Evolutionary conservation across 2,888 invertebrate species (phyloP).

Genomic region (Orthonevra nobilis): DNA sequence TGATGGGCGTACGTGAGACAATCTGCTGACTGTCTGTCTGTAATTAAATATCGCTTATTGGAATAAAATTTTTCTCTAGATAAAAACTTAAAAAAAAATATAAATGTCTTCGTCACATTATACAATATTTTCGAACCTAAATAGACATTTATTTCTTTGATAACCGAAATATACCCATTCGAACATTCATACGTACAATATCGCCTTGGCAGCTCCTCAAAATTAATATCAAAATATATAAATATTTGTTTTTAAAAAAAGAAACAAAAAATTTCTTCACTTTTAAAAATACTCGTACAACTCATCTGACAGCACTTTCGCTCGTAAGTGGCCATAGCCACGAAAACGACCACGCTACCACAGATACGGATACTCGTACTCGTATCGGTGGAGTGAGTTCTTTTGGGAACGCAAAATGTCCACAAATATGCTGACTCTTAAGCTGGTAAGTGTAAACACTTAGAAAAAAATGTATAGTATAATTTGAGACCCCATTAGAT

Average conservation of each 20-base stretch:
- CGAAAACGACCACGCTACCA: neutral
- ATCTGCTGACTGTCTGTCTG: conserved; percentile 36
- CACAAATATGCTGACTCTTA: conserved; percentile 72
- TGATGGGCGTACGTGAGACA: conserved; percentile 6
- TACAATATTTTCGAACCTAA: conserved; percentile 41
- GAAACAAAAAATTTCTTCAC: conserved; percentile 5
- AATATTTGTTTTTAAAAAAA: too few relatives aligned
- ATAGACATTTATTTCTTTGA: conserved; percentile 49
- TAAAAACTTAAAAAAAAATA: too few relatives aligned
- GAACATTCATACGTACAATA: conserved; percentile 11
- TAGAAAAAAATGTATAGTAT: conserved; percentile 21
- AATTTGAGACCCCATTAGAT: too few relatives aligned
- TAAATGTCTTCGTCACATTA: conserved; percentile 37
- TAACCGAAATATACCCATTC: conserved; percentile 11
- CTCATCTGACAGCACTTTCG: conserved; percentile 32
- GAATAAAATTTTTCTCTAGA: neutral
- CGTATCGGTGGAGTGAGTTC: neutral
- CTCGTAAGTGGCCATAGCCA: conserved; percentile 47
- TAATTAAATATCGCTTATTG: conserved; percentile 47
- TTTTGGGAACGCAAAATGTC: conserved; percentile 53
- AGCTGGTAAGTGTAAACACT: conserved; percentile 69
- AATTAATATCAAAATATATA: conserved; percentile 55
- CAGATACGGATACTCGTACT: conserved; percentile 31
- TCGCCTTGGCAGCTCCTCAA: conserved; percentile 56
- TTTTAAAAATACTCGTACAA: conserved; percentile 55